Evolutionary conservation across 2,888 invertebrate species (phyloP), one percentile per base, ranked within the genome.

Genomic region (Leptinotarsa peninsularis): DNA sequence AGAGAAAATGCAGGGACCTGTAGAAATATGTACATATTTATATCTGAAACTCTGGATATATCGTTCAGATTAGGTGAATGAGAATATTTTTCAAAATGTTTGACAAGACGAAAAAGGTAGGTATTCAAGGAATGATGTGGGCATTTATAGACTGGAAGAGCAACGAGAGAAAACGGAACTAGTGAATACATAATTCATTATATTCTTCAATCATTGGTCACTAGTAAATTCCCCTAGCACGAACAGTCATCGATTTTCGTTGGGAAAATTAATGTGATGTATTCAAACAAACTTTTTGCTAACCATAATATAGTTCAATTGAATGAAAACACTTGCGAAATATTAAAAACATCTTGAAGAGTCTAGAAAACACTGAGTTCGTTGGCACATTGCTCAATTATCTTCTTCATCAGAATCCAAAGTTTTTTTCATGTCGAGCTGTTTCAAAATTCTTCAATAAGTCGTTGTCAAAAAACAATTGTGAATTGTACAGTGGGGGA

Each of bases 1-100:
- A 63, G 63, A 63, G 63, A 63, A 58, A 63, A 63, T 63, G 63
- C 63, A 63, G 63, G 63, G 33, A 63, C 63, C 63, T 63, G 63
- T n/a, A n/a, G 63, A 63, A 63, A 63, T 63, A 63, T 63, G 63
- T 63, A 63, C 63, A 63, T 63, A 63, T 63, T 63, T 63, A 63
- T 63, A 63, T 63, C 63, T 33, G 43, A n/a, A 63, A 33, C 33
- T 63, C 63, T 63, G 33, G 63, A 63, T 63, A 63, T 63, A 63
- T 63, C 63, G 63, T 63, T 43, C 63, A 63, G 63, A 63, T 63
- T 63, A 63, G 63, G 63, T 63, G 63, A 63, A 63, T 63, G 33
- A 63, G 58, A 58, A 58, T 63, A 63, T 63, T 63, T 63, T 63
- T 63, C 63, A 63, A 63, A 63, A 63, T 63, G n/a, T 63, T 63